phyloP scores from a whole-genome alignment of 2,797 vertebrate species.

The Schizothorax lantsangensis region DNA sequence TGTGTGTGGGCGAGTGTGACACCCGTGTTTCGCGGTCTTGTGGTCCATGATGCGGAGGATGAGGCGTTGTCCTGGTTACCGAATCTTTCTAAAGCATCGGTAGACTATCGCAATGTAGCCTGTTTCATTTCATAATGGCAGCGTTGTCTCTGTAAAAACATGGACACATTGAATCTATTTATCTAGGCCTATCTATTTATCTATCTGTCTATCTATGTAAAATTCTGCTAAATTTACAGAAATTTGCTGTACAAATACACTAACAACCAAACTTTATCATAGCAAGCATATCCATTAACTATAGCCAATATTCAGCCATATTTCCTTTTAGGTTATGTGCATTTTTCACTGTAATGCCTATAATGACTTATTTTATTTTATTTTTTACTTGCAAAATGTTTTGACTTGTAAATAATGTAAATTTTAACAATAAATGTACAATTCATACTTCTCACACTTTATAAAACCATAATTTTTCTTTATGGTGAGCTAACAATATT shows the following conservation, averaged over 20 bases:
- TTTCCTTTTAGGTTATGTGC: background rate
- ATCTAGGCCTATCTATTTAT: background rate
- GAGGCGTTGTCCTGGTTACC: conserved; percentile 74
- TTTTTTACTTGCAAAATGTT: background rate
- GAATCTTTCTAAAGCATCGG: conserved; percentile 32
- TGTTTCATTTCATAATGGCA: background rate
- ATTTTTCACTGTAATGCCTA: background rate
- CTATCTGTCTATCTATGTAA: background rate
- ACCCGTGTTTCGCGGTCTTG: conserved; percentile 11
- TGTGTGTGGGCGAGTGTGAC: conserved; percentile 28
- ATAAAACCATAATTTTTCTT: background rate
- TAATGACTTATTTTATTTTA: background rate
- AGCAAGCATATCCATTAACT: background rate
- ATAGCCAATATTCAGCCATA: background rate
- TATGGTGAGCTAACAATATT: background rate
- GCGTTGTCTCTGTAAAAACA: background rate
- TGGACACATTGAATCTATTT: background rate
- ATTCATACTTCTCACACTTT: background rate
- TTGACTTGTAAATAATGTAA: background rate
- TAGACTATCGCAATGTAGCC: conserved; percentile 9
- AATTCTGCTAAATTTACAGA: background rate
- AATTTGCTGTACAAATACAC: background rate
- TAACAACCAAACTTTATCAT: background rate
- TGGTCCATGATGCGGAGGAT: conserved; percentile 52
- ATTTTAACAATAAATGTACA: background rate